Conservation (phyloP, 2,888 invertebrate species). For the Blera fallax region DNA sequence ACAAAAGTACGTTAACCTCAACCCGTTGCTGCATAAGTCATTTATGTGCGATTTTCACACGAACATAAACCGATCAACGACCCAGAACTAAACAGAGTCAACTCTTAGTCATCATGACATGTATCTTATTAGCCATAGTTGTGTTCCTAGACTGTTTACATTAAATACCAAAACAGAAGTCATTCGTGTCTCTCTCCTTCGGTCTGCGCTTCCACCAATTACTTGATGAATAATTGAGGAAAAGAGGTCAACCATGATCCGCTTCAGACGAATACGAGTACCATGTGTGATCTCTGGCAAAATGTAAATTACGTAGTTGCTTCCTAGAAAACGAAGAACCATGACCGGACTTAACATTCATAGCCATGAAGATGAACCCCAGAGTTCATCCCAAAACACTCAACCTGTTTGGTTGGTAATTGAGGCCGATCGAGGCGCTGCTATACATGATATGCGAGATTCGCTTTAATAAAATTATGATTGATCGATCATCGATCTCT, state of each 20-base stretch:
- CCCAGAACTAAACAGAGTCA: slow-evolving; percentile 6
- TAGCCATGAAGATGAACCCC: slow-evolving; percentile 14
- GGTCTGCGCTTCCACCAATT: background rate
- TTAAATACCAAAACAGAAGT: background rate
- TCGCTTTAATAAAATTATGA: slow-evolving; percentile 68
- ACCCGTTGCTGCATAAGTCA: background rate
- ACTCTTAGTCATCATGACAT: background rate
- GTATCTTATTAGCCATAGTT: background rate
- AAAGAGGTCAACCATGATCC: slow-evolving; percentile 44
- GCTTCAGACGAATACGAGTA: no score
- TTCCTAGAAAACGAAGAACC: slow-evolving; percentile 61
- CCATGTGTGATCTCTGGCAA: slow-evolving; percentile 26
- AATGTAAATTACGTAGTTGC: slow-evolving; percentile 47
- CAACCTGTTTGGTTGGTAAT: slow-evolving; percentile 50
- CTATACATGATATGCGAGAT: slow-evolving; percentile 36
- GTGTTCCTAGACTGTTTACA: slow-evolving; percentile 2
- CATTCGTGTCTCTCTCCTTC: background rate
- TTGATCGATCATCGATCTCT: slow-evolving; percentile 71
- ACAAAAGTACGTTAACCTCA: background rate
- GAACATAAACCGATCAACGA: slow-evolving; percentile 52
- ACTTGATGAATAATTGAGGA: slow-evolving; percentile 13
- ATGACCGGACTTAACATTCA: slow-evolving; percentile 46
- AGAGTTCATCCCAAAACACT: slow-evolving; percentile 34
- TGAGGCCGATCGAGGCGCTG: slow-evolving; percentile 59
- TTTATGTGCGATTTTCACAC: slow-evolving; percentile 5